Evolutionary conservation across 2,113 vertebrate species (phyloP).

Genomic region (Neodon shergylaensis): DNA sequence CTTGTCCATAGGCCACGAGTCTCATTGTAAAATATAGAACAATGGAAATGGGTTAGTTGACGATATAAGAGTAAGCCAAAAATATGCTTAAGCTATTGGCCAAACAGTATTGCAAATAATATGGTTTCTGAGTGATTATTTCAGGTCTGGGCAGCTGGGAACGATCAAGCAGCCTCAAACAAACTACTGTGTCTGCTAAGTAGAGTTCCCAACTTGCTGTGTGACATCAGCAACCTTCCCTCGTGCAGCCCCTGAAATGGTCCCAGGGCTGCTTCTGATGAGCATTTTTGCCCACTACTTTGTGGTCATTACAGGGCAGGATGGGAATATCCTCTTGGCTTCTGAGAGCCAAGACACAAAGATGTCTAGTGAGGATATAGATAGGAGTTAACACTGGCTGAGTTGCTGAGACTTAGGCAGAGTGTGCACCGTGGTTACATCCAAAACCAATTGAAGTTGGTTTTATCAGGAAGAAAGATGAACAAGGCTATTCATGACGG

Average conservation of each 20-base stretch:
- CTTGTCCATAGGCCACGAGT: too few species aligned
- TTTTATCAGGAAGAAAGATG: background rate
- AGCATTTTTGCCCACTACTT: background rate
- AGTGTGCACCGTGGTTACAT: background rate
- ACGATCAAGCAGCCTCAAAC: too few species aligned
- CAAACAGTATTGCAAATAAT: too few species aligned
- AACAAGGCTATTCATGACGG: background rate
- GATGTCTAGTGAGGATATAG: background rate
- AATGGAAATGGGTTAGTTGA: too few species aligned
- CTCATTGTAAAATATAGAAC: too few species aligned
- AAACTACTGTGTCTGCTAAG: background rate
- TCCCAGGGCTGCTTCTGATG: background rate
- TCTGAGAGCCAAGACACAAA: background rate
- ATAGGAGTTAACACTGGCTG: background rate
- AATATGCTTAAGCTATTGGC: too few species aligned
- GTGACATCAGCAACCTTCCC: background rate
- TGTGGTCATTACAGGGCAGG: rapidly evolving
- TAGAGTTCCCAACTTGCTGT: background rate
- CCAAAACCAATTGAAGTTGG: background rate
- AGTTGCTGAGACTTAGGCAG: rapidly evolving
- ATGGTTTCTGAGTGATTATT: too few species aligned
- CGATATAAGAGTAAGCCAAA: too few species aligned
- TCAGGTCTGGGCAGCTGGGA: too few species aligned
- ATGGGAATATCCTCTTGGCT: background rate
- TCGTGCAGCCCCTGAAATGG: background rate